A percentile compares a stretch with the other conserved stretches of the same genome.
These are phyloP conservation scores for Ceratosolen solmsi DNA, from an alignment of 1,140 invertebrate genomes.

Conservation along the genomic window DNA sequence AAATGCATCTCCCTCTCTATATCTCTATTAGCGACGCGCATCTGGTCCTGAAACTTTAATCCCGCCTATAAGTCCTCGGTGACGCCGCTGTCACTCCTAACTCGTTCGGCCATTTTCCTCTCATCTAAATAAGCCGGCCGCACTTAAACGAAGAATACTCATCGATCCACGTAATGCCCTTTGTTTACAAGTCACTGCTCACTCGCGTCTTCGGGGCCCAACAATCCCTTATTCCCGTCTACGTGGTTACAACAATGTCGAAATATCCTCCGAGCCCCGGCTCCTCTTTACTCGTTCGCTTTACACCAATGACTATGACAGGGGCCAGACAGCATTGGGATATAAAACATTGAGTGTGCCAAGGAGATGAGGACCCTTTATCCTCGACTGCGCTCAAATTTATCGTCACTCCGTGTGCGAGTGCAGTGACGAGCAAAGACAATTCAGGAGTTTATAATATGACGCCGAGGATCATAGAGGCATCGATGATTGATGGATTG, in stretches of 20 bases:
- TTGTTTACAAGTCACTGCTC: slow-evolving; percentile 32
- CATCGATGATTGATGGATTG: slow-evolving; percentile 27
- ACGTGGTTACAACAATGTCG: background rate
- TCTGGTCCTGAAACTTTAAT: slow-evolving; percentile 47
- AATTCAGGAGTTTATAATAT: slow-evolving; percentile 7
- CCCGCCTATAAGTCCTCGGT: slow-evolving; percentile 16
- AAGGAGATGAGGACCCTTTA: background rate
- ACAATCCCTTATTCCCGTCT: background rate
- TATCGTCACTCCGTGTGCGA: background rate
- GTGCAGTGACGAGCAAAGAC: background rate
- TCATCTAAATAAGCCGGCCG: background rate
- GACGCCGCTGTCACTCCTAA: slow-evolving; percentile 25
- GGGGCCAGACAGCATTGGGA: too few species aligned
- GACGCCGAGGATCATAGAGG: slow-evolving; percentile 8
- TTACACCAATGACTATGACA: background rate
- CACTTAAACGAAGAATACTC: background rate
- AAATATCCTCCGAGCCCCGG: background rate
- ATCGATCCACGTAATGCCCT: background rate
- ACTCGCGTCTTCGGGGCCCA: background rate
- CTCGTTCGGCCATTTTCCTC: background rate
- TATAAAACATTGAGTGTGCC: background rate
- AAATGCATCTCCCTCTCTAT: background rate
- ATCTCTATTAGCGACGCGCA: slow-evolving; percentile 31
- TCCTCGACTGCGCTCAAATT: background rate
- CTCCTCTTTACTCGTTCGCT: background rate